A percentile compares a stretch with the other conserved stretches of the same genome.
Conservation (phyloP, 2,888 invertebrate genomes). For the Synergus gifuensis region DNA sequence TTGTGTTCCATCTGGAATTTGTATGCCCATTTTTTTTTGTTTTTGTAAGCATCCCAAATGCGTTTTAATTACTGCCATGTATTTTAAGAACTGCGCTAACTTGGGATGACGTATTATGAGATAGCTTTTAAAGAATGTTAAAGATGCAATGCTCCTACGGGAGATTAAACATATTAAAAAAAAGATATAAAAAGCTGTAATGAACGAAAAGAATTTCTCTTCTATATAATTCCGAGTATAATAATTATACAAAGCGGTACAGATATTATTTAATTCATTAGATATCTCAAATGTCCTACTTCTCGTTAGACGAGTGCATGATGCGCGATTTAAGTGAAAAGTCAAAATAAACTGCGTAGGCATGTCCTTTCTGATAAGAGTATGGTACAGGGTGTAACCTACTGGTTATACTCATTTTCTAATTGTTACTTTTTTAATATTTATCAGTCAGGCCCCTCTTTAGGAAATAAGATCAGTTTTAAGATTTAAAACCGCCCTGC, state of each 20-base stretch:
- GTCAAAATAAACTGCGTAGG: conserved; percentile 10
- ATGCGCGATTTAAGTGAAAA: conserved; percentile 44
- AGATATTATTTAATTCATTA: conserved; percentile 39
- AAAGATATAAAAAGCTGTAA: conserved; percentile 64
- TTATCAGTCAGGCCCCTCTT: conserved; percentile 64
- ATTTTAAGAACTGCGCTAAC: conserved; percentile 74
- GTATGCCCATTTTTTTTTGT: conserved; percentile 14
- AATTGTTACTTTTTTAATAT: conserved; percentile 69
- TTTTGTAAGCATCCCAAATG: conserved; percentile 33
- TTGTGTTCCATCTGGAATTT: conserved; percentile 28
- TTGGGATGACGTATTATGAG: conserved; percentile 73
- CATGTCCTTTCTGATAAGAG: conserved; percentile 42
- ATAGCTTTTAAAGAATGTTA: conserved; percentile 76
- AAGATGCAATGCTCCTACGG: conserved; percentile 60
- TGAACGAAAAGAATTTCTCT: conserved; percentile 66
- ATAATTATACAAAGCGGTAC: conserved; percentile 45
- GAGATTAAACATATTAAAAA: conserved; percentile 64
- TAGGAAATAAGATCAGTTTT: conserved; percentile 62
- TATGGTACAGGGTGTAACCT: conserved; percentile 53
- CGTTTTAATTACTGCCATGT: conserved; percentile 69
- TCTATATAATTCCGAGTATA: conserved; percentile 64
- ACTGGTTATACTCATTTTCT: conserved; percentile 61
- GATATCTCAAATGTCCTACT: conserved; percentile 27
- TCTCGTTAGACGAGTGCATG: conserved; percentile 30
- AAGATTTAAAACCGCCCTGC: conserved; percentile 54